Evolutionary conservation across 2,797 vertebrate species (phyloP).

Genomic region (Heliangelus exortis): DNA sequence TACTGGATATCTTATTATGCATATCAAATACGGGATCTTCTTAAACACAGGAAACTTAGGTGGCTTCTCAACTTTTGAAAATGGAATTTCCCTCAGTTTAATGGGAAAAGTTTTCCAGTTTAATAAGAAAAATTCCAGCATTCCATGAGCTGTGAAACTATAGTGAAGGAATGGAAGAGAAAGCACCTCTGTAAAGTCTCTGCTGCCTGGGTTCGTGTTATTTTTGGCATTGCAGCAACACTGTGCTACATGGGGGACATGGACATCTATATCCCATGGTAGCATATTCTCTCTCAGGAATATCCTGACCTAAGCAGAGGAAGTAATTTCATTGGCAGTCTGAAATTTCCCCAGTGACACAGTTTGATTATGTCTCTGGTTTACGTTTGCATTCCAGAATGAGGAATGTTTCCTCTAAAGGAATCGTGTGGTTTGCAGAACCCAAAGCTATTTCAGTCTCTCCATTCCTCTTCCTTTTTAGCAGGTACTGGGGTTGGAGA

Average conservation of each 20-base stretch:
- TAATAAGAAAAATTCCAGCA: neutral
- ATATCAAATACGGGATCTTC: neutral
- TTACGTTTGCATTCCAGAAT: conserved; percentile 32
- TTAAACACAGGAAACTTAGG: neutral
- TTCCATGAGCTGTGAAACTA: neutral
- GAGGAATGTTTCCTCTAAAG: conserved; percentile 27
- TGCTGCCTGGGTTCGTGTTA: neutral
- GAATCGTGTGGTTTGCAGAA: neutral
- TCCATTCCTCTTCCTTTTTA: neutral
- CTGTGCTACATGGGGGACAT: neutral
- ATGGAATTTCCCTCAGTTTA: neutral
- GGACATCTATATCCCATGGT: neutral
- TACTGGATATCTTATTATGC: neutral
- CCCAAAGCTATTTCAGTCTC: conserved; percentile 21
- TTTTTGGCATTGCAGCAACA: neutral
- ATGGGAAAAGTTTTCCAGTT: neutral
- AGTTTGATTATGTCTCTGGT: neutral
- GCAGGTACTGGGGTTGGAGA: neutral
- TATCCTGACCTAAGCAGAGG: conserved; percentile 17
- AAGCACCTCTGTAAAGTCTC: neutral
- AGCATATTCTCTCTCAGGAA: neutral
- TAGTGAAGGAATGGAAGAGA: neutral
- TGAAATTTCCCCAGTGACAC: conserved; percentile 2
- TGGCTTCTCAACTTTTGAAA: neutral
- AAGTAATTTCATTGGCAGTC: neutral